Evolutionary conservation across 2,888 invertebrate species (phyloP), one percentile per base, ranked within the genome.

Genomic region (Sisyra nigra): DNA sequence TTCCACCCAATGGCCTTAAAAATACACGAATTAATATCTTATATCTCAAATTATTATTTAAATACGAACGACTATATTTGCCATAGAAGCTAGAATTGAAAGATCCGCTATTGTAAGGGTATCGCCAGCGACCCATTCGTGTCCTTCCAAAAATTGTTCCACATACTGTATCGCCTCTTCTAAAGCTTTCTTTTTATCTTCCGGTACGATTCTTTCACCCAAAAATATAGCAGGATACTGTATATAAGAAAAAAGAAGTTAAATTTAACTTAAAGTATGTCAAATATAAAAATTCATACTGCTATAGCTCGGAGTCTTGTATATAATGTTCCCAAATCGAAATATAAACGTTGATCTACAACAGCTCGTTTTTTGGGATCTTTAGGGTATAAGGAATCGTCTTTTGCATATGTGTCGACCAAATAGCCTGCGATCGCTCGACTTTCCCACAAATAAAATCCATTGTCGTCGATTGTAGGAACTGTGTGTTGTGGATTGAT

Each of bases 401-500:
- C 68, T 54, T 71, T 72, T 1, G 67, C 72, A 55, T 73, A 78
- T 47, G 71, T 68, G 47, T 69, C 68, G 1, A 69, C 73, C 48
- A 80, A 62, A 55, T 80, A 80, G 38, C 67, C 60, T 3, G 70
- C 67, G 46, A 79, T 78, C 7, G 78, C 77, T 31, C 74, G 68
- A 50, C 77, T 76, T 56, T 80, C 80, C 76, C 77, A 79, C 39
- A 80, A 48, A 10, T 68, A 56, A 53, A 77, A 76, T 9, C 75
- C 77, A 45, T 73, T 68, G 55, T 80, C 80, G 17, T 74, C 72
- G 44, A 81, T 60, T 7, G 80, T 79, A 7, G 80, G 80, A 3
- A 81, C 61, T 45, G 71, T 71, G 55, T 79, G 77, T 53, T 77
- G 77, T 4, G 76, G 76, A 57, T 78, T 78, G 36, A 76, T 65